phyloP scores from a whole-genome alignment of 2,797 vertebrate genomes.

The Emys orbicularis region DNA sequence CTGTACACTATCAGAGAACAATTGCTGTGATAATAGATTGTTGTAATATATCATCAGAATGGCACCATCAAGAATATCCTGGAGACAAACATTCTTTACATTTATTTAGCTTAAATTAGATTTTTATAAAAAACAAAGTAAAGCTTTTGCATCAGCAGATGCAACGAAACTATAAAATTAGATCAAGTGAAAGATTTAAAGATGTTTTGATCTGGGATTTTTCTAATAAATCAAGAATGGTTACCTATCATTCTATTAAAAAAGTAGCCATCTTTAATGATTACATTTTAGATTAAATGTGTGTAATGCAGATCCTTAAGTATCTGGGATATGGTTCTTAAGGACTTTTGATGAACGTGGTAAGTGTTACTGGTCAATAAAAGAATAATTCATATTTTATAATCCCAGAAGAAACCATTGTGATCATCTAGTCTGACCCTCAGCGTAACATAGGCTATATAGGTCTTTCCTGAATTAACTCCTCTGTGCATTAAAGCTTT shows the following conservation, averaged over 20 bases:
- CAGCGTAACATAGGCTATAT: not conserved
- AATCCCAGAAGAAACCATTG: not conserved
- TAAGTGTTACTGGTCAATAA: not conserved
- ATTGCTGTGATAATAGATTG: conserved; percentile 16
- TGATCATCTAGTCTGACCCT: not conserved
- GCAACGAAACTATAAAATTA: not conserved
- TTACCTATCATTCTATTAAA: not conserved
- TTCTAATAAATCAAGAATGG: not conserved
- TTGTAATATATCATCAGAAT: conserved; percentile 47
- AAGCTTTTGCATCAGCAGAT: not conserved
- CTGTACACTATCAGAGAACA: not conserved
- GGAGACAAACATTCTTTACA: not conserved
- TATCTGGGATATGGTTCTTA: not conserved
- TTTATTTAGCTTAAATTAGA: conserved; percentile 24
- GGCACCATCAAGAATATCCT: conserved; percentile 13
- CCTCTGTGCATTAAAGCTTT: not conserved
- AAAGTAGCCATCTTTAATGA: not conserved
- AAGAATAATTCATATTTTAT: not conserved
- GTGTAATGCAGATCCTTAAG: not conserved
- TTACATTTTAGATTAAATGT: not conserved
- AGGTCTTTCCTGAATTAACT: not conserved
- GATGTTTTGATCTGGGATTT: not conserved
- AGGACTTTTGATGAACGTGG: not conserved
- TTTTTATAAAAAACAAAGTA: not conserved
- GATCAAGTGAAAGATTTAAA: not conserved